A percentile compares a stretch with the other conserved stretches of the same genome.
phyloP scores from a whole-genome alignment of 2,797 vertebrate genomes.

The Enoplosus armatus region DNA sequence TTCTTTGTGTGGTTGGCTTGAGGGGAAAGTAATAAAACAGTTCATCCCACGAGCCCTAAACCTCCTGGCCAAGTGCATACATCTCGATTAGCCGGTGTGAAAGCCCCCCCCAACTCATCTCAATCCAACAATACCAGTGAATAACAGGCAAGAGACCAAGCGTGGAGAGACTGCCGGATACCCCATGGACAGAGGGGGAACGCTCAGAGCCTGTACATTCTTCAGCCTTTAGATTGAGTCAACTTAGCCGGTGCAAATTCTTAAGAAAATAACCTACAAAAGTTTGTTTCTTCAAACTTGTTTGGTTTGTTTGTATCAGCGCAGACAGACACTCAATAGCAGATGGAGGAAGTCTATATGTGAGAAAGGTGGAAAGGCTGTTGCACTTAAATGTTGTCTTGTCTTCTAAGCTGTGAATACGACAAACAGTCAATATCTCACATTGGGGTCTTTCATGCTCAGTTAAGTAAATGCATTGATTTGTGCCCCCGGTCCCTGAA shows the following conservation, averaged over 20 bases:
- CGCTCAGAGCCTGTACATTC: constrained; percentile 43
- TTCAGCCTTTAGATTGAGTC: constrained; percentile 44
- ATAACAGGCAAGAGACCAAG: constrained; percentile 65
- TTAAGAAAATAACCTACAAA: constrained; percentile 22
- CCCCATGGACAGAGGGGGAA: constrained; percentile 40
- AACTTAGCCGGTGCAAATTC: constrained; percentile 45
- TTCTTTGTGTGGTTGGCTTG: constrained; percentile 76
- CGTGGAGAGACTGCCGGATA: constrained; percentile 38
- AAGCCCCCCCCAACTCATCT: constrained; percentile 74
- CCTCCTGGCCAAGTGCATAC: constrained; percentile 71
- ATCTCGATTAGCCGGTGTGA: constrained; percentile 77
- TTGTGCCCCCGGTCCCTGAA: constrained; percentile 83
- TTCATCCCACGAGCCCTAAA: constrained; percentile 69
- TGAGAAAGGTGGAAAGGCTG: constrained; percentile 71
- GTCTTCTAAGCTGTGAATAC: constrained; percentile 80
- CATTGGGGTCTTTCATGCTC: constrained; percentile 88
- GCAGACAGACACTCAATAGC: constrained; percentile 72
- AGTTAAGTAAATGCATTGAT: constrained; percentile 92
- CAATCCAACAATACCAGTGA: constrained; percentile 73
- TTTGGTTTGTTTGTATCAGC: constrained; percentile 57
- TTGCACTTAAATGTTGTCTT: constrained; percentile 76
- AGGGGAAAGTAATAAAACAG: constrained; percentile 79
- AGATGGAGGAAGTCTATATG: constrained; percentile 71
- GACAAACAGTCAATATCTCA: constrained; percentile 80
- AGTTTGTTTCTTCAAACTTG: constrained; percentile 58